These are phyloP conservation scores for Riptortus pedestris DNA, from an alignment of 1,140 invertebrate species.

Conservation along the genomic window DNA sequence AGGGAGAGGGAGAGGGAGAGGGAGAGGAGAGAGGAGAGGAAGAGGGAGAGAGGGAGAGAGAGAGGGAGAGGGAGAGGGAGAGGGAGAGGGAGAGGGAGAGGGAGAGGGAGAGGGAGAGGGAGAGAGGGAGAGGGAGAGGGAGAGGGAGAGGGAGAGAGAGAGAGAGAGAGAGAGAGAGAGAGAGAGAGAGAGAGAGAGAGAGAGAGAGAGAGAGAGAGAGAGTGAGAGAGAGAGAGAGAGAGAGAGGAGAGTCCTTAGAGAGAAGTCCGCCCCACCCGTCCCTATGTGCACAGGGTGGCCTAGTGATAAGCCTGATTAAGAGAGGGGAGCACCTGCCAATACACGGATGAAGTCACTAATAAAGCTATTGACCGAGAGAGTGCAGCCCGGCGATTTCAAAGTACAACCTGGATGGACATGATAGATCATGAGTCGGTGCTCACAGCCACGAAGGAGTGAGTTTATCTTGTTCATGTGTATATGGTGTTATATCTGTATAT, in stretches of 20 bases:
- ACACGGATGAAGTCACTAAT: no score
- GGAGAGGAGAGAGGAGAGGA: not conserved
- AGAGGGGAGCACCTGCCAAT: no score
- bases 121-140: conserved; percentile 20
- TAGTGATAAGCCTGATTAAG: no score
- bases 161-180: conserved; percentile 18
- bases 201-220: conserved; percentile 19
- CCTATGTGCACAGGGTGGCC: no score
- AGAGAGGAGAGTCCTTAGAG: conserved; percentile 11
- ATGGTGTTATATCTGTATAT: no score
- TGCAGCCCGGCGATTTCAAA: no score
- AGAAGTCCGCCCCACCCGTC: no score
- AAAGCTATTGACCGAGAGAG: no score
- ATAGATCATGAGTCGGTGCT: no score
- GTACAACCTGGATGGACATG: no score
- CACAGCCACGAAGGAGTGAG: no score
- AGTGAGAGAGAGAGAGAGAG: conserved; percentile 17
- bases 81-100: not conserved
- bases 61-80: not conserved
- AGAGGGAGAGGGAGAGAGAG: conserved; percentile 16
- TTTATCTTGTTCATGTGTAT: no score
- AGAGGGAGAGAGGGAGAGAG: not conserved
- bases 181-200: conserved; percentile 20
- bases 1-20: not conserved
- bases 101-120: conserved; percentile 3